Evolutionary conservation across 2,888 invertebrate species (phyloP).

Genomic region (Apamea sordens): DNA sequence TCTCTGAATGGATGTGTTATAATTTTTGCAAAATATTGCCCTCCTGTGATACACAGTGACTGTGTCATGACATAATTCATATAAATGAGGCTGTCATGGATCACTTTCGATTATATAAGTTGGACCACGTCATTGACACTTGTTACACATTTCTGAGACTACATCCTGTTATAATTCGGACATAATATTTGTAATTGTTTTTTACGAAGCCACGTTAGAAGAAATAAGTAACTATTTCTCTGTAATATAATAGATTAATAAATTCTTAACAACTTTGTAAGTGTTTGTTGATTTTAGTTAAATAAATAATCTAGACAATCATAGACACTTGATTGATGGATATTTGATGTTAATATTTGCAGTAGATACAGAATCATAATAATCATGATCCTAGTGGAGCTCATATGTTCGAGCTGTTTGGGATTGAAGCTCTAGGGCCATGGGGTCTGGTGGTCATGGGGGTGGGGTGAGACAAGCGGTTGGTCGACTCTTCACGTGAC

Average conservation of each 20-base stretch:
- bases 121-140: slow-evolving; percentile 42
- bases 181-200: slow-evolving; percentile 30
- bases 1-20: slow-evolving; percentile 26
- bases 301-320: not conserved
- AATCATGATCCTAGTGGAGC: no score
- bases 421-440: no score
- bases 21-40: slow-evolving; percentile 25
- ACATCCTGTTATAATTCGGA: slow-evolving; percentile 38
- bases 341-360: not conserved
- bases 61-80: slow-evolving; percentile 74
- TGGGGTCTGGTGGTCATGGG: no score
- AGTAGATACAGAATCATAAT: not conserved
- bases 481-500: no score
- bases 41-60: slow-evolving; percentile 7
- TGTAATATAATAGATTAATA: not conserved
- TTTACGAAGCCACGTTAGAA: not conserved
- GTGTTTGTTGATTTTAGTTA: not conserved
- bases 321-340: not conserved
- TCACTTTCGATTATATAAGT: slow-evolving; percentile 72
- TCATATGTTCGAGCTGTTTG: no score
- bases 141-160: slow-evolving; percentile 26
- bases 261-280: not conserved
- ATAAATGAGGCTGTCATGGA: slow-evolving; percentile 71
- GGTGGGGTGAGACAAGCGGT: no score
- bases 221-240: slow-evolving; percentile 1